phyloP scores from a whole-genome alignment of 2,113 vertebrate genomes.

The Limnothrissa miodon region DNA sequence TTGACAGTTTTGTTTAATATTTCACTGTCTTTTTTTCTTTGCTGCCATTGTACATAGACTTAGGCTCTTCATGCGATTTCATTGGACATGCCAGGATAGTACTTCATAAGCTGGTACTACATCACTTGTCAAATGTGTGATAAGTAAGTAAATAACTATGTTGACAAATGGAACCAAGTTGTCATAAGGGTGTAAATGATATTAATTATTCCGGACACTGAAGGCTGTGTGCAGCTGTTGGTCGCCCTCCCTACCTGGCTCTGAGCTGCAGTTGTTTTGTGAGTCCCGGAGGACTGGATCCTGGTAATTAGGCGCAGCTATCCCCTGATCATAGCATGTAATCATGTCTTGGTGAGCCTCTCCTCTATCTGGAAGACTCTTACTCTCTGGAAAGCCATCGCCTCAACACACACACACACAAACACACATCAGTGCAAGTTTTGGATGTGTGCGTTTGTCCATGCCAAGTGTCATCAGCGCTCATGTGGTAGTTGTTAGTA shows the following conservation, averaged over 20 bases:
- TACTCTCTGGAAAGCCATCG: too few relatives aligned
- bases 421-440: background rate
- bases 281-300: background rate
- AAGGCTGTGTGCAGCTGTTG: background rate
- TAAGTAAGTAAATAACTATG: background rate
- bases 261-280: background rate
- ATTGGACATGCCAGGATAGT: background rate
- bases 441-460: background rate
- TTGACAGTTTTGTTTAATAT: background rate
- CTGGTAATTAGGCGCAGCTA: conserved; percentile 4
- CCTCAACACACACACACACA: background rate
- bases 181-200: background rate
- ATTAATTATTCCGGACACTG: background rate
- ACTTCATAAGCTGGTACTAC: background rate
- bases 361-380: background rate
- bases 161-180: background rate
- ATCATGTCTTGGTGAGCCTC: background rate
- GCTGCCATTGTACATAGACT: background rate
- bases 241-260: background rate
- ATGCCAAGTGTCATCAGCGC: background rate
- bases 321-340: background rate
- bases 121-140: background rate
- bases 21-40: background rate
- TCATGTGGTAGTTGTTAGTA: background rate
- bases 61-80: background rate